Percentiles rank a stretch among this genome's conserved stretches.
These are phyloP conservation scores for Amphipyra berbera DNA, from an alignment of 2,888 invertebrate species.

Conservation along the genomic window DNA sequence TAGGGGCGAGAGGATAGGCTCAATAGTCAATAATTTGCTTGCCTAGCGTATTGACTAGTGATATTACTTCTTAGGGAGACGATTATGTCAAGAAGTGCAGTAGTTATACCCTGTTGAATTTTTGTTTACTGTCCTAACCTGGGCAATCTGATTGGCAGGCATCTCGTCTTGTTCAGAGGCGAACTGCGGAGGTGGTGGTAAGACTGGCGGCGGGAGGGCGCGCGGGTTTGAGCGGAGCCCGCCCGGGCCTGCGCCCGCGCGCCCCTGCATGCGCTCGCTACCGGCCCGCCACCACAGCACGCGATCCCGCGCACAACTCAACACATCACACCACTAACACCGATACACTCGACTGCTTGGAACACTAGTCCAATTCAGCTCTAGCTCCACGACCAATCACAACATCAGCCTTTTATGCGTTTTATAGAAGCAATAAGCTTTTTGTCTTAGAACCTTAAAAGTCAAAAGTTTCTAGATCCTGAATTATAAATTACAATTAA, in stretches of 20 bases:
- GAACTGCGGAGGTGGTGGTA: slow-evolving; percentile 86
- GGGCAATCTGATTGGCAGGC: slow-evolving; percentile 88
- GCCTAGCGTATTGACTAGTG: too few species aligned
- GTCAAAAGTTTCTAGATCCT: too few species aligned
- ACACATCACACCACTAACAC: slow-evolving; percentile 61
- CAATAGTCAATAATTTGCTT: too few species aligned
- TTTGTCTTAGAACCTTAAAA: neutral
- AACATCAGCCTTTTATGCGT: slow-evolving; percentile 36
- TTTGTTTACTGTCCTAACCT: slow-evolving; percentile 67
- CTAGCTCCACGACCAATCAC: slow-evolving; percentile 39
- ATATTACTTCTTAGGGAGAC: too few species aligned
- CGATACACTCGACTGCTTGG: slow-evolving; percentile 32
- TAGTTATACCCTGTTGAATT: too few species aligned
- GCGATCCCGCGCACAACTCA: slow-evolving; percentile 51
- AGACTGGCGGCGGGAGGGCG: slow-evolving; percentile 85
- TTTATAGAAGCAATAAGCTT: neutral
- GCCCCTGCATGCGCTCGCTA: slow-evolving; percentile 87
- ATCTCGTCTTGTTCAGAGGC: slow-evolving; percentile 85
- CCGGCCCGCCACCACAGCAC: slow-evolving; percentile 75
- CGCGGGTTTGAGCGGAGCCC: slow-evolving; percentile 87
- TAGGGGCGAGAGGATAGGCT: too few species aligned
- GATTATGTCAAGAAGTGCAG: too few species aligned
- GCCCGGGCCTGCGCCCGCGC: slow-evolving; percentile 86
- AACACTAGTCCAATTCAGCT: slow-evolving; percentile 29
- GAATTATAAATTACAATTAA: neutral